Evolutionary conservation across 2,797 vertebrate species (phyloP), one percentile per base, ranked within the genome.

Genomic region (Gymnocypris eckloni): DNA sequence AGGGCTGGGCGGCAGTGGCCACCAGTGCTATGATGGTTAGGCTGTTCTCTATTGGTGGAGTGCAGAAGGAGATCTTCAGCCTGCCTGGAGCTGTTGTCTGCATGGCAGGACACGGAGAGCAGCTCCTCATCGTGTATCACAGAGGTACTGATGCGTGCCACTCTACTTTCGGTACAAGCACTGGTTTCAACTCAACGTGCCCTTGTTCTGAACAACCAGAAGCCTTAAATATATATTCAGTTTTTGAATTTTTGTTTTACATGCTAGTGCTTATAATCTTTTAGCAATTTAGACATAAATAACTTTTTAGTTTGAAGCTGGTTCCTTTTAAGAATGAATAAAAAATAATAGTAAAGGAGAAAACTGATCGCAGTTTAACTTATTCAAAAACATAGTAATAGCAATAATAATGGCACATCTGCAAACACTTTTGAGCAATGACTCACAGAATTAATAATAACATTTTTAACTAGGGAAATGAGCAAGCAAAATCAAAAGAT

Each of bases 11-110:
- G 2, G 98, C 98, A 0, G 97, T 96, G 9, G 97, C 96, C 90
- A 99, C 97, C 13, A 96, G 89, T 37, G 70, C 95, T n/a, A 88
- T 95, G 86, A 92, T 96, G 48, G 92, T 98, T 56, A 93, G 97
- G 0, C 89, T 98, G 20, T 98, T 99, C 87, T 96, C 97, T 54
- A 89, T 97, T 2, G 97, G 98, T 1, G 98, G 98, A 2, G 89
- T 98, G 75, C 98, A 99, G 92, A 97, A 90, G 73, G 97, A 98
- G 87, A 84, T 99, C 61, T 95, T 97, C 94, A 97, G 97, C 85
- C 94, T 99, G 52, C 96, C 96, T 0, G 98, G 98, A 4, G 94
- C 96, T 0, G 95, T 97, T 79, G 98, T 99, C 52, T 97, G 97
- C 56, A 94, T 99, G 97, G 93, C 95, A 0, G 97, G 93, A 33